Base-by-base conservation (phyloP, 2,888 invertebrate genomes). In the Drosophila heteroneura region DNA sequence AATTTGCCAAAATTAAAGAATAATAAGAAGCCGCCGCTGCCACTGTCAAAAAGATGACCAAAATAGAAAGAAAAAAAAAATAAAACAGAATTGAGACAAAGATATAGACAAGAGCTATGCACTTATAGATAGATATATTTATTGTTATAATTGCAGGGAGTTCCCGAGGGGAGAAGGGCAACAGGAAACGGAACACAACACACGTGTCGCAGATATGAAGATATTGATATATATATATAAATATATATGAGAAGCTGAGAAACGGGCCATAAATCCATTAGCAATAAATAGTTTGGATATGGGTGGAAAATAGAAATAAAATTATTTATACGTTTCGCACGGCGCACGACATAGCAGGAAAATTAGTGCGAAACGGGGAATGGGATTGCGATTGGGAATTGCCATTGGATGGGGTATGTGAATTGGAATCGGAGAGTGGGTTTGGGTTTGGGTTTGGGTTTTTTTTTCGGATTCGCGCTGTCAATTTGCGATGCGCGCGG, bases 1-100 rank as follows among this genome's bases (percentile, higher is more conserved):
- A 93, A 91, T 92, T 92, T 92, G 82, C 66, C 72, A 74, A 93
- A 92, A 92, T 92, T 92, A 92, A 93, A 92, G 88, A 92, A 92
- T 89, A 92, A 92, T 92, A 93, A 89, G 80, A 85, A 68, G 81
- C 65, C 72, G 67, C 58, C 84, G 39, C 44, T 69, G 67, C 60
- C 81, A 44, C 58, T 47, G 22, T 41, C 60, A 52, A 63, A 54
- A 44, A 32, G 51, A 59, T 56, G 77, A 64, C 52, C 47, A 62
- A 52, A 52, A 58, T 39, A 49, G 53, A 14, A 35, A 35, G 16
- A 19, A 26, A 1, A 2, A 49, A 47, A 14, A 35, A 33, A 22
- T 19, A 26, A 5, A 2, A 52, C 33, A 16, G 35, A 26, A 22
- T 26, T 37, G 30, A 44, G 19, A 22, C 19, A 30, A 41, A 47